Percentiles rank a stretch among this genome's conserved stretches.
Conservation (phyloP, 2,113 vertebrate genomes). For the Rhabdomys dilectus region DNA sequence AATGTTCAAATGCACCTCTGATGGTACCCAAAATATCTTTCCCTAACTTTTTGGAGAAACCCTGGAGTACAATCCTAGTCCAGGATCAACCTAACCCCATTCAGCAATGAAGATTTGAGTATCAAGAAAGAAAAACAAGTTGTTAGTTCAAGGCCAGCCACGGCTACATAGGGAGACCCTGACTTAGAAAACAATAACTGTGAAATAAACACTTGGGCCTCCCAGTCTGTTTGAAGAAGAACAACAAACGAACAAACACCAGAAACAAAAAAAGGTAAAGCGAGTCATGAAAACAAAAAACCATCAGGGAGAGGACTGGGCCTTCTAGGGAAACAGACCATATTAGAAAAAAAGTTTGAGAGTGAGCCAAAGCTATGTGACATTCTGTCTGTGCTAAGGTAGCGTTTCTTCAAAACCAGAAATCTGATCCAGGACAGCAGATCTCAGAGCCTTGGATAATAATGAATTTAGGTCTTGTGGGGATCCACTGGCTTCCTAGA, state of each 20-base stretch:
- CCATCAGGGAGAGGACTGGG: not conserved
- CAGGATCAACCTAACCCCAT: not conserved
- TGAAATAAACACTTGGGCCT: not conserved
- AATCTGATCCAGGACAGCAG: not conserved
- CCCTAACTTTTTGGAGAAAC: not conserved
- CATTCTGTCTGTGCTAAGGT: not conserved
- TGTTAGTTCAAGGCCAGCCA: not conserved
- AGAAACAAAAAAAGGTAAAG: too few species aligned
- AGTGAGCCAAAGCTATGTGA: not conserved
- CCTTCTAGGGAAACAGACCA: not conserved
- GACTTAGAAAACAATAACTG: not conserved
- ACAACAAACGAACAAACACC: too few species aligned
- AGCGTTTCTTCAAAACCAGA: constrained; percentile 38
- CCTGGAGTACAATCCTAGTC: not conserved
- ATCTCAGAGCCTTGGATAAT: not conserved
- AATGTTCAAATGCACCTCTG: too few species aligned
- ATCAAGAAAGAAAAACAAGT: not conserved
- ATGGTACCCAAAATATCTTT: too few species aligned
- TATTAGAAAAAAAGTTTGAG: not conserved
- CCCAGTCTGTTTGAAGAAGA: not conserved
- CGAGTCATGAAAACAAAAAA: not conserved
- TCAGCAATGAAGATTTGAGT: not conserved
- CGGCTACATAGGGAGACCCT: not conserved
- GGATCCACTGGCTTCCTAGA: constrained; percentile 57
- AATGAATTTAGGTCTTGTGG: not conserved